Evolutionary conservation across 2,888 invertebrate genomes (phyloP), one percentile per base, ranked within the genome.

Genomic region (Macrosiphum euphorbiae): DNA sequence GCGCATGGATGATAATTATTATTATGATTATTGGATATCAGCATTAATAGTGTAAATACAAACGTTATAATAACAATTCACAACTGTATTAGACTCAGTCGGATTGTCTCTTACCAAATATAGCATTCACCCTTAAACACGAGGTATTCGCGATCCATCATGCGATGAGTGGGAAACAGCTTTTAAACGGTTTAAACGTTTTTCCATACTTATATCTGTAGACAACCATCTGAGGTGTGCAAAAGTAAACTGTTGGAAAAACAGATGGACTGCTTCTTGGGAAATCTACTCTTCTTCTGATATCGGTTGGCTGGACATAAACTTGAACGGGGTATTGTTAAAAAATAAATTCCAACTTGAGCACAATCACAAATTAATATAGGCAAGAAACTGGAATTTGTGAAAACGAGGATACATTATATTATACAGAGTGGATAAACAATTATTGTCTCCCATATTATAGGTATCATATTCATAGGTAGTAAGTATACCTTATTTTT

Each of bases 201-300:
- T 55, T 88, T 61, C 16, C 47, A 7, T 89, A 26, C 28, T 89
- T 61, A 11, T 50, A 61, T 89, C 44, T 28, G 28, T 58, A 7
- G 35, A 26, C 10, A 10, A 10, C 24, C 50, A 35, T n/a, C 52
- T 50, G 8, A 26, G 26, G 26, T 41, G 35, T 87, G 8, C 87
- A n/a, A 52, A 87, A 20, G 88, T 88, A 88, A 88, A 88, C 24
- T 41, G 35, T 58, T 55, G 0, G 55, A 41, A 88, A 88, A 88
- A 1, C 58, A 78, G 7, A 20, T 78, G 13, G 41, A 55, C 13
- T 41, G 58, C 2, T 26, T 58, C 28, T 26, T 41, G 28, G 4
- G 1, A 4, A 88, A 55, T 41, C 10, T 26, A 52, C 52, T 24
- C 50, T n/a, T 52, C 20, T 52, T 55, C n/a, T 28, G 35, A 13